Conservation (phyloP, 1,140 invertebrate species). For the Neodiprion fabricii region DNA sequence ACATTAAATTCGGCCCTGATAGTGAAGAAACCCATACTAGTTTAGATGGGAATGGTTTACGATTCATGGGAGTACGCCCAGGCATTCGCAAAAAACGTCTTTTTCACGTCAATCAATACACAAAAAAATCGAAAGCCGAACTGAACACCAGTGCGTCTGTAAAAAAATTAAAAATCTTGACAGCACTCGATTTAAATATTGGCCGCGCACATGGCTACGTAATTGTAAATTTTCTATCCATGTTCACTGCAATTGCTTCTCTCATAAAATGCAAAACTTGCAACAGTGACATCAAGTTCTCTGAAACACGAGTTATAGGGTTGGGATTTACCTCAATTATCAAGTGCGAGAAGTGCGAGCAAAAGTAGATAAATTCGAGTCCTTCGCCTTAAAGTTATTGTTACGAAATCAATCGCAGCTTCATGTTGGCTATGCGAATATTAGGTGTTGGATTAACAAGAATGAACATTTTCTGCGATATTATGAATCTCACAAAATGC, state of each 20-base stretch:
- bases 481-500: too few species aligned
- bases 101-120: conserved; percentile 10
- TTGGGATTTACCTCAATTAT: not conserved
- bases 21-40: not conserved
- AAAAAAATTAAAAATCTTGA: conserved; percentile 13
- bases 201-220: conserved; percentile 13
- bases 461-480: too few species aligned
- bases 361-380: too few species aligned
- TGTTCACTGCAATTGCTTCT: conserved; percentile 12
- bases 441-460: too few species aligned
- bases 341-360: too few species aligned
- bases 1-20: too few species aligned
- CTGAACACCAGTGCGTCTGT: conserved; percentile 10
- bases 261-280: not conserved
- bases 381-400: too few species aligned
- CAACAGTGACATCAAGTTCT: conserved; percentile 15
- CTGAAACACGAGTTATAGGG: conserved; percentile 14
- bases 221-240: conserved; percentile 13
- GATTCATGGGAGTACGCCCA: conserved; percentile 9
- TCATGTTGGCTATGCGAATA: too few species aligned
- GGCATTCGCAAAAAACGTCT: conserved; percentile 13
- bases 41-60: conserved; percentile 17
- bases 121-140: conserved; percentile 14
- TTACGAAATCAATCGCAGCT: too few species aligned
- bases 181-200: conserved; percentile 13